Evolutionary conservation across 2,888 invertebrate species (phyloP), one percentile per base, ranked within the genome.

Genomic region (Scelioninae gen. 1): DNA sequence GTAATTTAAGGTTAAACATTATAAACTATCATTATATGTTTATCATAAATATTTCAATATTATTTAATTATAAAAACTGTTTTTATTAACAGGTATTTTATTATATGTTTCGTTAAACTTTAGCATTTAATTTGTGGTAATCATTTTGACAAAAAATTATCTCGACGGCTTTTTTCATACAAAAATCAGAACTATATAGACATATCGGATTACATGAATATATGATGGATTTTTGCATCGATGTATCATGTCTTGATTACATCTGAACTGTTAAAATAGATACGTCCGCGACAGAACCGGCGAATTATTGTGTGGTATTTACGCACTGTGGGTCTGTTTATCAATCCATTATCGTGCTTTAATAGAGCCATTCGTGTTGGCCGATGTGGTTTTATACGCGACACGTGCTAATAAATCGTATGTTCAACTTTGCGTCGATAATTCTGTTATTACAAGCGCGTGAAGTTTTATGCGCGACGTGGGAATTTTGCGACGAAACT

Each of bases 401-500:
- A 77, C n/a, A n/a, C n/a, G n/a, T n/a, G n/a, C 76, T 80, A 80
- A 84, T 84, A 84, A 84, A 84, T 84, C 76, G 47, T 53, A 60
- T 63, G 65, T 49, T 69, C 74, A 75, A 79, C 79, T 77, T 80
- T 51, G 72, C 76, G 63, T 68, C 83, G 83, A 83, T 83, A 83
- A 83, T 80, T 80, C 66, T 56, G 77, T 83, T 83, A 83, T 81
- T 81, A 81, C 69, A 60, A 56, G 65, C 69, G 68, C 55, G 55
- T 63, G 45, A 63, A 75, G 66, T 81, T 85, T 81, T 85, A 85
- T 81, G 66, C 74, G 78, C 77, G 78, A 58, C 68, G 75, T 72
- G 83, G 84, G 83, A 78, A 81, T n/a, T 81, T 75, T 62, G 72
- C 69, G 75, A 74, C 71, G 62, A 49, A 74, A 68, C 45, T 66